Base-by-base conservation (phyloP, 2,113 vertebrate species). In the Dipodomys spectabilis region DNA sequence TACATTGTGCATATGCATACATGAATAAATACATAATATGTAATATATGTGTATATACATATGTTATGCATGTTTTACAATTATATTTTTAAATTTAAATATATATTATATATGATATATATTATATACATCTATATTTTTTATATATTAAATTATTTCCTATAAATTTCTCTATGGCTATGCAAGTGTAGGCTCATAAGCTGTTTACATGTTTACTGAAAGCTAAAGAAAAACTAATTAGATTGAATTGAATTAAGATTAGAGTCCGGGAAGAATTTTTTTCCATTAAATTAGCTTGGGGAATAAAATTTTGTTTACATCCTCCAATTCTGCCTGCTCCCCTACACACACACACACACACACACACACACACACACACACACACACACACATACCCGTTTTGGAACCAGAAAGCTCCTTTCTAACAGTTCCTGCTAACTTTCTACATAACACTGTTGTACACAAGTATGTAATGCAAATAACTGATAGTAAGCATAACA, bases 281-380 rank as follows among this genome's bases (percentile, higher is more conserved):
- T 81, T 83, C 68, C 12, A 35, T 44, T 45, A 86, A 92, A 28
- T 80, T 91, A 44, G 19, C 35, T 88, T 82, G 60, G 71, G 71
- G 73, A 79, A 67, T 88, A 92, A 78, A 22, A 25, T 68, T 11
- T 25, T 64, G 5, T 35, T 22, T 30, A 68, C 1, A 87, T 72
- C 49, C 49, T 12, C 49, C 8, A 49, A 49, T 57, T 16, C 53
- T 16, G 4, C 53, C 53, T 57, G 12, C 53, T 3, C 53, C 53
- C 12, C 4, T 16, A 5, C 15, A 57, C 53, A 57, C 53, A 57
- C 13, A 57, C 15, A 5, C 13, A 57, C 53, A 57, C 53, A 57
- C 13, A 57, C 15, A 5, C 13, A 57, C 53, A 57, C 53, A 57
- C 13, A 57, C 15, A 5, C 13, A 57, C 53, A 57, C 53, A 57